phyloP scores from a whole-genome alignment of 2,113 vertebrate genomes.

The Amblyornis subalaris region DNA sequence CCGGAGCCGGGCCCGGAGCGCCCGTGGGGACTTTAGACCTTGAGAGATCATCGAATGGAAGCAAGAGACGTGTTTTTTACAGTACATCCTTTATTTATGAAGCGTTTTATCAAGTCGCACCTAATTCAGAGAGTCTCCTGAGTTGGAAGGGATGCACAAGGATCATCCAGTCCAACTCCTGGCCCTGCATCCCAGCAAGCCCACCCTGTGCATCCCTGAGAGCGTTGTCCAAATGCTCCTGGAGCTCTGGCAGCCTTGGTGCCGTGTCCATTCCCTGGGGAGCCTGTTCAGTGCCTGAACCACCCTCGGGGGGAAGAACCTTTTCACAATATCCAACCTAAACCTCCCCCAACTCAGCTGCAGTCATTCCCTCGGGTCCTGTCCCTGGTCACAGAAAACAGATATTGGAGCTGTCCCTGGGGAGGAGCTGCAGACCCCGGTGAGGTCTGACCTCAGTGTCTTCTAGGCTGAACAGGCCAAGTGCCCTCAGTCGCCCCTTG shows the following conservation, averaged over 20 bases:
- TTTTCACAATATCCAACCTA: accelerated
- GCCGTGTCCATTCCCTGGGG: background rate
- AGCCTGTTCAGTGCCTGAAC: background rate
- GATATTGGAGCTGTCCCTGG: background rate
- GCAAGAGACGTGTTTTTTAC: accelerated
- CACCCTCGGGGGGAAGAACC: background rate
- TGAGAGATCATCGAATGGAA: accelerated
- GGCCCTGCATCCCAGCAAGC: background rate
- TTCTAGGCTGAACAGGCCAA: too few species aligned
- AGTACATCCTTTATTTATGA: accelerated
- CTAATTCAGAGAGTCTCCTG: accelerated
- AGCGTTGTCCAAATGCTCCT: accelerated
- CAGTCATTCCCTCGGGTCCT: background rate
- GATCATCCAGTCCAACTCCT: accelerated
- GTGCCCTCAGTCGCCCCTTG: background rate
- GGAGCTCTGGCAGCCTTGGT: background rate
- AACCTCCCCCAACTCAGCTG: background rate
- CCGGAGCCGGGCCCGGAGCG: too few species aligned
- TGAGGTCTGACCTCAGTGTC: background rate
- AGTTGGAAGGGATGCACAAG: too few species aligned
- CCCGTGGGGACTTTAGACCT: too few species aligned
- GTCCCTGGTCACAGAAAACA: background rate
- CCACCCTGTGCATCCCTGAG: background rate
- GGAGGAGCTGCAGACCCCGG: background rate
- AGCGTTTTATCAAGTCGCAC: background rate